A percentile compares a stretch with the other conserved stretches of the same genome.
phyloP scores from a whole-genome alignment of 2,888 invertebrate species.

The Patella caerulea region DNA sequence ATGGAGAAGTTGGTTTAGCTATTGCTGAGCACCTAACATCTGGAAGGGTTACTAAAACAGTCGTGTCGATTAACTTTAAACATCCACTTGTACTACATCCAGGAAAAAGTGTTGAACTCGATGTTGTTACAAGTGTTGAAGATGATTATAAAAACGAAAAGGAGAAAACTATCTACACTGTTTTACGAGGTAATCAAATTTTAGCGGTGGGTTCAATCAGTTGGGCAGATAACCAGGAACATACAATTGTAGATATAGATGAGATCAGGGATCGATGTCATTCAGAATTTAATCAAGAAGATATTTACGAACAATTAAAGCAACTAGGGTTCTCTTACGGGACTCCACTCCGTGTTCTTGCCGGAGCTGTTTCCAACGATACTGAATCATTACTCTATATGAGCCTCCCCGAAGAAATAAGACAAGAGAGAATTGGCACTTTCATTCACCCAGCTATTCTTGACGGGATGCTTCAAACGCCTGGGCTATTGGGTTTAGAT shows the following conservation, averaged over 20 bases:
- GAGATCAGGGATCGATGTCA: neutral
- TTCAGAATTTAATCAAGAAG: neutral
- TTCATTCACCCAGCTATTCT: conserved; percentile 23
- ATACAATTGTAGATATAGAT: neutral
- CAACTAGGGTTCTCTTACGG: conserved; percentile 18
- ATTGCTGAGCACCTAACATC: conserved; percentile 16
- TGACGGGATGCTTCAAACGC: conserved; percentile 21
- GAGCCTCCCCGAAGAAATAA: neutral
- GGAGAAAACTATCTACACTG: neutral
- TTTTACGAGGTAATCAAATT: neutral
- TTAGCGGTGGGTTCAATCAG: neutral
- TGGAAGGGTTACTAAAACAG: neutral
- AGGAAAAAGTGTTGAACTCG: no score
- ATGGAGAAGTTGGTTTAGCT: conserved; percentile 42
- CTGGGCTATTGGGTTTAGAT: neutral
- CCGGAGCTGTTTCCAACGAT: neutral
- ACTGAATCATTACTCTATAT: conserved; percentile 13
- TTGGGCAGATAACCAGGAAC: neutral
- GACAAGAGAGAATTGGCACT: conserved; percentile 15
- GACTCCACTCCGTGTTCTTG: neutral
- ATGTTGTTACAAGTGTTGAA: no score
- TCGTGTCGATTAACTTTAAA: no score
- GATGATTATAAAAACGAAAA: no score
- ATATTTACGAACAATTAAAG: conserved; percentile 16
- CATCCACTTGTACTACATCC: no score